These are phyloP conservation scores for Ceryle rudis DNA, from an alignment of 2,797 vertebrate genomes.

Conservation along the genomic window DNA sequence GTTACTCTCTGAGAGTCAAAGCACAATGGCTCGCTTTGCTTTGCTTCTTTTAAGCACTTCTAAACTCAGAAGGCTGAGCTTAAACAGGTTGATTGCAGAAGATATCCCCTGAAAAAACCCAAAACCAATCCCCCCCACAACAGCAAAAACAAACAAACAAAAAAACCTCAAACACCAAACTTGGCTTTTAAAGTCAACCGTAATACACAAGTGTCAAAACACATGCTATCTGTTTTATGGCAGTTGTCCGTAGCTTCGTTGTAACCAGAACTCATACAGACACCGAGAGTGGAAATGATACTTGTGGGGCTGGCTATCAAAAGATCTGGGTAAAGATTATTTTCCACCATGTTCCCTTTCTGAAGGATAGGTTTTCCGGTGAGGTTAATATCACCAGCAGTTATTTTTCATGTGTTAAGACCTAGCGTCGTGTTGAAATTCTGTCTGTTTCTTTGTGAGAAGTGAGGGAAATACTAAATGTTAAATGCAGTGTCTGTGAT, in stretches of 20 bases:
- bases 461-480: background rate
- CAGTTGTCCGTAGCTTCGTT: background rate
- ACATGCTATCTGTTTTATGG: background rate
- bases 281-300: rapidly evolving
- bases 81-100: background rate
- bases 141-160: too few relatives aligned
- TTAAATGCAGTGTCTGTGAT: background rate
- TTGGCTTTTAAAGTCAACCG: background rate
- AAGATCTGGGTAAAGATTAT: background rate
- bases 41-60: background rate
- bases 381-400: background rate
- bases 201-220: rapidly evolving
- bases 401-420: background rate
- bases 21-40: background rate
- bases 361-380: background rate
- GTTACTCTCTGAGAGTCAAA: background rate
- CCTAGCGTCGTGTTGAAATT: background rate
- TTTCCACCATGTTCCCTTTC: background rate
- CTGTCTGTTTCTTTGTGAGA: background rate
- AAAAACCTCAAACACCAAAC: background rate
- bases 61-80: background rate
- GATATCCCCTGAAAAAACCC: background rate
- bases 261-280: background rate
- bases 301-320: rapidly evolving
- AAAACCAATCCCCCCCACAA: background rate